Evolutionary conservation across 2,113 vertebrate species (phyloP).

Genomic region (Cariama cristata): DNA sequence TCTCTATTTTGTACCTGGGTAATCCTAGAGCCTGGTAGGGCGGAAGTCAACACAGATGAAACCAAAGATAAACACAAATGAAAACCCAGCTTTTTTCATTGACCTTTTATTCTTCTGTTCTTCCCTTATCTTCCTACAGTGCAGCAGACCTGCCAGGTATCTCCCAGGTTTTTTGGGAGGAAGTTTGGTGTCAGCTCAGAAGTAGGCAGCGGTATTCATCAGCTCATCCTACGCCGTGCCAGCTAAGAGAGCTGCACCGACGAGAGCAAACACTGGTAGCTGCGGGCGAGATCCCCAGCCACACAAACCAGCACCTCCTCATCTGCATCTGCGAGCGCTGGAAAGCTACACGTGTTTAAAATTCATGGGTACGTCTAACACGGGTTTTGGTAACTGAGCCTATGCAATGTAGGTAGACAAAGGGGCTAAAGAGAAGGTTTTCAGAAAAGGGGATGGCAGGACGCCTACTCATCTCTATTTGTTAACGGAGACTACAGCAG

Average conservation of each 20-base stretch:
- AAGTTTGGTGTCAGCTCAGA: not conserved
- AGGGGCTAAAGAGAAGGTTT: not conserved
- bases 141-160: not conserved
- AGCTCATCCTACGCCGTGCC: not conserved
- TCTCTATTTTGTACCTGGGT: not conserved
- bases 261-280: not conserved
- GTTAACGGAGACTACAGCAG: not conserved
- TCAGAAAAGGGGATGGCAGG: not conserved
- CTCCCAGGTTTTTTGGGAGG: not conserved
- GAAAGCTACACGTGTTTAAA: not conserved
- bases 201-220: not conserved
- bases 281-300: not conserved
- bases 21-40: not conserved
- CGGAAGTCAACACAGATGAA: not conserved
- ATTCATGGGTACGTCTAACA: accelerated
- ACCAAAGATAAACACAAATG: not conserved
- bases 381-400: not conserved
- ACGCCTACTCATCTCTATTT: not conserved
- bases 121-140: not conserved
- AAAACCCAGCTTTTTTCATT: not conserved
- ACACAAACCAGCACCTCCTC: not conserved
- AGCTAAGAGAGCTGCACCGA: not conserved
- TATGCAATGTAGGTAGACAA: not conserved
- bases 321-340: not conserved
- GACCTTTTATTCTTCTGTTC: not conserved